A percentile compares a stretch with the other conserved stretches of the same genome.
Conservation (phyloP, 1,140 invertebrate genomes). For the Meloidogyne exigua region DNA sequence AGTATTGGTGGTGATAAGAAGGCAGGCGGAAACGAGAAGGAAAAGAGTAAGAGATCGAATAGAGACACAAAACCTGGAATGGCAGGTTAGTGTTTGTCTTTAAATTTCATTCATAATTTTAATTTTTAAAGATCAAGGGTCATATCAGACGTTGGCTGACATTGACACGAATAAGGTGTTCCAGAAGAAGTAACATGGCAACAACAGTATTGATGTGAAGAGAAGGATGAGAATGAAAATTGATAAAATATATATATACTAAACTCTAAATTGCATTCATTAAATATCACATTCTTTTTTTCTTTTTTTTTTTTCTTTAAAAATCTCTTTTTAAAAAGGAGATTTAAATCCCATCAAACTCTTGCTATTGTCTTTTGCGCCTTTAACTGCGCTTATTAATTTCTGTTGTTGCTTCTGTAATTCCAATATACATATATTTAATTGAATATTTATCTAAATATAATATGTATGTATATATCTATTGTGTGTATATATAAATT, state of each 20-base stretch:
- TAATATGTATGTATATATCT: not conserved
- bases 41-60: not conserved
- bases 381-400: not conserved
- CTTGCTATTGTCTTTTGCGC: not conserved
- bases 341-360: not conserved
- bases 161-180: not conserved
- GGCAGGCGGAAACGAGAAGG: not conserved
- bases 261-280: not conserved
- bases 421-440: not conserved
- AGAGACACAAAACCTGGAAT: not conserved
- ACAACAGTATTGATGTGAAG: not conserved
- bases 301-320: too few relatives aligned
- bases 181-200: not conserved
- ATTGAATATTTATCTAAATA: too few relatives aligned
- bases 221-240: not conserved
- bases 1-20: not conserved
- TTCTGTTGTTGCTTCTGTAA: not conserved
- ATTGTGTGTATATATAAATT: not conserved
- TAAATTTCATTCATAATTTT: not conserved
- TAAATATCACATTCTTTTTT: not conserved
- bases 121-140: not conserved
- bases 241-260: not conserved
- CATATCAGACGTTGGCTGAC: not conserved
- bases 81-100: not conserved
- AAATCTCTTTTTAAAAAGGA: too few relatives aligned